Percentiles rank a stretch among this genome's conserved stretches.
Conservation (phyloP, 2,113 vertebrate genomes). For the Centropus unirufus region DNA sequence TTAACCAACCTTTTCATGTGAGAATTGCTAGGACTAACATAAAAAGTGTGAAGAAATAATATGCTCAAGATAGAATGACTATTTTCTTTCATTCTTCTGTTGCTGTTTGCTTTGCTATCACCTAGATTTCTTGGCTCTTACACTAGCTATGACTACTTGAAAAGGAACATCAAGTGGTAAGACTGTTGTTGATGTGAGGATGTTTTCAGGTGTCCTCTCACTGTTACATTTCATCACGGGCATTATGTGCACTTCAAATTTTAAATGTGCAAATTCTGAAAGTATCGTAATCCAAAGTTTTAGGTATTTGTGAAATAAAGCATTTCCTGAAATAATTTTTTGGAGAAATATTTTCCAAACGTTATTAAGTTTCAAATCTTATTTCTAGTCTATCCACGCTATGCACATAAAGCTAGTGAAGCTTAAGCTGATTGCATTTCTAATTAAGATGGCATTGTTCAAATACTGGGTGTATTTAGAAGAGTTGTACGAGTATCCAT, state of each 20-base stretch:
- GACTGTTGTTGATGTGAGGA: conserved; percentile 76
- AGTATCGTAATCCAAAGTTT: neutral
- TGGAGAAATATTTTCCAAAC: neutral
- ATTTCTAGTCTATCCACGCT: neutral
- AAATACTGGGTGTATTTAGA: conserved; percentile 64
- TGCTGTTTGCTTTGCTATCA: conserved; percentile 81
- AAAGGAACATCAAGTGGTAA: conserved; percentile 84
- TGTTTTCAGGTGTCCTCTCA: conserved; percentile 71
- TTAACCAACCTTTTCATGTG: neutral
- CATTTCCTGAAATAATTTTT: neutral
- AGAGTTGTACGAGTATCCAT: neutral
- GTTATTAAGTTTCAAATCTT: no score
- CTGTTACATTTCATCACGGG: conserved; percentile 68
- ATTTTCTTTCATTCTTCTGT: conserved; percentile 79
- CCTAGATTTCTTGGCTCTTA: conserved; percentile 85
- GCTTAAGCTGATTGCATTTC: conserved; percentile 70
- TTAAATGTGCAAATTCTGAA: neutral
- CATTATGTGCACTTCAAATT: conserved; percentile 77
- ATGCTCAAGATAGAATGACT: conserved; percentile 78
- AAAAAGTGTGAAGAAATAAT: conserved; percentile 38
- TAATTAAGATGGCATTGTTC: conserved; percentile 71
- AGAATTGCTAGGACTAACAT: conserved; percentile 50
- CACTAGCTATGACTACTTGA: conserved; percentile 84
- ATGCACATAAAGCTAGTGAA: conserved; percentile 78
- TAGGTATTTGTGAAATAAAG: neutral